A percentile compares a stretch with the other conserved stretches of the same genome.
phyloP scores from a whole-genome alignment of 2,113 vertebrate species.

The Oncorhynchus tshawytscha region DNA sequence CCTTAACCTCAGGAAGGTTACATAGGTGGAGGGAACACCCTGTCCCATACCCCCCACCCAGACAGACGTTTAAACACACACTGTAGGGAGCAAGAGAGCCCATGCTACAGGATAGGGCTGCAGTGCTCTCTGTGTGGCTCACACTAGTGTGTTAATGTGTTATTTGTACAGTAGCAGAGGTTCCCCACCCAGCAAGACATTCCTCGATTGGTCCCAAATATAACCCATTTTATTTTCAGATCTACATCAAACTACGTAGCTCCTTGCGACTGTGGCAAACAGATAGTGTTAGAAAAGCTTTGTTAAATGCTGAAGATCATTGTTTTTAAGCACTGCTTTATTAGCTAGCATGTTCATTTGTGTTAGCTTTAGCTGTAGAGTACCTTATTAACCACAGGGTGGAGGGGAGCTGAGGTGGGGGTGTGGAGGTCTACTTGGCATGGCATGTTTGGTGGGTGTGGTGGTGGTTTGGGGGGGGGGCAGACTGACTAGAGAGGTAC shows the following conservation, averaged over 20 bases:
- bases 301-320: too few relatives aligned
- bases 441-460: neutral
- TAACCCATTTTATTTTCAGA: too few relatives aligned
- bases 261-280: too few relatives aligned
- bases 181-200: too few relatives aligned
- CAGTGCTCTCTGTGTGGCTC: too few relatives aligned
- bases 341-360: neutral
- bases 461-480: conserved; percentile 1
- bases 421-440: neutral
- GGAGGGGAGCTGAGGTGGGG: neutral
- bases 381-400: conserved; percentile 11
- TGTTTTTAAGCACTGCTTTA: neutral
- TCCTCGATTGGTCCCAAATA: too few relatives aligned
- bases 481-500: conserved; percentile 38
- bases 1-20: neutral
- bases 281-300: too few relatives aligned
- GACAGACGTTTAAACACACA: neutral
- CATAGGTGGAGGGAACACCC: neutral
- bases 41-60: neutral
- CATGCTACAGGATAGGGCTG: neutral
- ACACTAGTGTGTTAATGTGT: too few relatives aligned
- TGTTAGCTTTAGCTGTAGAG: conserved; percentile 18
- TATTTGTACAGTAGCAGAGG: too few relatives aligned
- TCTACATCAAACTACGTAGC: too few relatives aligned
- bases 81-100: neutral